phyloP scores from a whole-genome alignment of 2,113 vertebrate genomes.

The Paraplagusia blochii region DNA sequence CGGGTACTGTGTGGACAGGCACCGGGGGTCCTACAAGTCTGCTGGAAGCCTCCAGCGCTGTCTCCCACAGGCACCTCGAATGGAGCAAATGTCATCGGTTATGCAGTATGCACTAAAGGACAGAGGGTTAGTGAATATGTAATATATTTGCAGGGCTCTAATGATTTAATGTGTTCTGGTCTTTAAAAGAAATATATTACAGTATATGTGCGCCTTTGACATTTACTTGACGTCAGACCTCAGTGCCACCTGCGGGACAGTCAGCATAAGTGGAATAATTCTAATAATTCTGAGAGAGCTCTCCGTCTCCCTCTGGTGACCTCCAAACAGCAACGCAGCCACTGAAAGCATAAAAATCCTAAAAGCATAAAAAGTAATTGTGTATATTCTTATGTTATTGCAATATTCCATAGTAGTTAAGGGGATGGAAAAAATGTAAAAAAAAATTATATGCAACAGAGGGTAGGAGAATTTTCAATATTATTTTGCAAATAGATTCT shows the following conservation, averaged over 20 bases:
- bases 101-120: slow-evolving; percentile 89
- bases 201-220: slow-evolving; percentile 5
- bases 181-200: not conserved
- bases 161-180: slow-evolving; percentile 4
- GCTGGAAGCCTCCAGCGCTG: slow-evolving; percentile 88
- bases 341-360: no score
- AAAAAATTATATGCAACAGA: no score
- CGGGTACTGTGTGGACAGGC: slow-evolving; percentile 82
- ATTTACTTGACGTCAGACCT: slow-evolving; percentile 41
- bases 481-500: no score
- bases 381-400: no score
- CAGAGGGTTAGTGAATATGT: slow-evolving; percentile 80
- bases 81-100: slow-evolving; percentile 90
- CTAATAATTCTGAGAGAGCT: slow-evolving; percentile 15
- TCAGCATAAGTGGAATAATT: slow-evolving; percentile 17
- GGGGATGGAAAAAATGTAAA: no score
- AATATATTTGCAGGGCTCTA: not conserved
- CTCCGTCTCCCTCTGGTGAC: slow-evolving; percentile 65
- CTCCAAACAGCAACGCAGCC: slow-evolving; percentile 11
- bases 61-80: slow-evolving; percentile 87
- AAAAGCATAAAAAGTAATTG: no score
- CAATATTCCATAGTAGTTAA: no score
- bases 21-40: slow-evolving; percentile 82
- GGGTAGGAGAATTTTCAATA: no score
- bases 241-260: slow-evolving; percentile 47